phyloP scores from a whole-genome alignment of 2,888 invertebrate genomes.

The Torymus auratus region DNA sequence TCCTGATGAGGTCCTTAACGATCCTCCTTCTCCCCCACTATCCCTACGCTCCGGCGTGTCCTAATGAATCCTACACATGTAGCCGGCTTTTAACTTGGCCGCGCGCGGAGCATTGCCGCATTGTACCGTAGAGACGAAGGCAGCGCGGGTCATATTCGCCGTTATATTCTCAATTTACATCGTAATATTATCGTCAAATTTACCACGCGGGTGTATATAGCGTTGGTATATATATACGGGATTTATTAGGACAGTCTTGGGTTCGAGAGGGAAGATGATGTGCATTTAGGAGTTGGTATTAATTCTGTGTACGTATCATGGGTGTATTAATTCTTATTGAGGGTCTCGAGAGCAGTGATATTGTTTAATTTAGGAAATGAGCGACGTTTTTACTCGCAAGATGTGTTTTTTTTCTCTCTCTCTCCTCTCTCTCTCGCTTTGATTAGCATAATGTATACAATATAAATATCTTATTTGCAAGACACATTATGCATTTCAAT shows the following conservation, averaged over 20 bases:
- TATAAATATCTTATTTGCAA: no score
- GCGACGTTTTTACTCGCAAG: no score
- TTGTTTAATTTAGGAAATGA: no score
- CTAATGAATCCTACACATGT: slow-evolving; percentile 58
- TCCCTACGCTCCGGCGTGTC: background rate
- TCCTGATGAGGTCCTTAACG: slow-evolving; percentile 61
- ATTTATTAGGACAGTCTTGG: slow-evolving; percentile 6
- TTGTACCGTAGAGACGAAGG: background rate
- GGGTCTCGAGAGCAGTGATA: no score
- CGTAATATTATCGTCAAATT: slow-evolving; percentile 48
- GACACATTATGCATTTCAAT: no score
- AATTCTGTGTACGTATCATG: no score
- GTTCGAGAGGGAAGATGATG: background rate
- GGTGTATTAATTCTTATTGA: no score
- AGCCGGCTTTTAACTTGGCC: slow-evolving; percentile 52
- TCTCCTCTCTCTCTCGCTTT: no score
- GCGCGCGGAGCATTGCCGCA: slow-evolving; percentile 34
- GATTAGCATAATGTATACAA: no score
- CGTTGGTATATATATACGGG: slow-evolving; percentile 15
- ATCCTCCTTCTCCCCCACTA: slow-evolving; percentile 40
- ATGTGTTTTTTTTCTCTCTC: no score
- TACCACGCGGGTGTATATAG: background rate
- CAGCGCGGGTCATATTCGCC: slow-evolving; percentile 30
- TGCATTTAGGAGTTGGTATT: no score
- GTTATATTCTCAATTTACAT: slow-evolving; percentile 51